These are phyloP conservation scores for Diorhabda carinulata DNA, from an alignment of 1,140 invertebrate genomes.

Conservation along the genomic window DNA sequence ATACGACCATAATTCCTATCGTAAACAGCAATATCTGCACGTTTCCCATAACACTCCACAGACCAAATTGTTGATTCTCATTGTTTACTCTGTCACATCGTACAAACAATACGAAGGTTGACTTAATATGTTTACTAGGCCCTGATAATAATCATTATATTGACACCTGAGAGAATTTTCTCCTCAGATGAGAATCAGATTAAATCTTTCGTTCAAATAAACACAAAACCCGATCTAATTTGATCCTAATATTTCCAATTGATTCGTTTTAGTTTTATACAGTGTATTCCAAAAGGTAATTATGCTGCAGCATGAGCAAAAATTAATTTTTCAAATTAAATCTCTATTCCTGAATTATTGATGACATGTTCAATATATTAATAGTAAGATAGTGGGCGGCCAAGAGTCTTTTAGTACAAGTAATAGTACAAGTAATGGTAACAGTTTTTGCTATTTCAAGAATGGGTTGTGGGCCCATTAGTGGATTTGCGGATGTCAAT, in stretches of 20 bases:
- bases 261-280: too few relatives aligned
- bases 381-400: not conserved
- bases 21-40: constrained; percentile 36
- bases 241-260: too few relatives aligned
- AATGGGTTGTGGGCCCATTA: not conserved
- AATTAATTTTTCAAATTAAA: too few relatives aligned
- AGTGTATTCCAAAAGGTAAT: too few relatives aligned
- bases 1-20: constrained; percentile 37
- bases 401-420: not conserved
- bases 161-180: constrained; percentile 6
- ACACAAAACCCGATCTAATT: not conserved
- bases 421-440: not conserved
- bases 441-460: not conserved
- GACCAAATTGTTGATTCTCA: constrained; percentile 37
- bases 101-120: constrained; percentile 10
- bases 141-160: constrained; percentile 12
- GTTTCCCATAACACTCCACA: constrained; percentile 28
- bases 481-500: not conserved
- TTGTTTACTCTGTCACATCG: constrained; percentile 33
- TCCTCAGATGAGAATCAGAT: not conserved
- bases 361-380: too few relatives aligned
- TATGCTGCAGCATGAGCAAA: not conserved
- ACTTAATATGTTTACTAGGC: constrained; percentile 7
- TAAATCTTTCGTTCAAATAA: not conserved
- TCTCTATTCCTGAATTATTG: too few relatives aligned